These are phyloP conservation scores for Tridacna gigas DNA, from an alignment of 2,888 invertebrate genomes.

Conservation along the genomic window DNA sequence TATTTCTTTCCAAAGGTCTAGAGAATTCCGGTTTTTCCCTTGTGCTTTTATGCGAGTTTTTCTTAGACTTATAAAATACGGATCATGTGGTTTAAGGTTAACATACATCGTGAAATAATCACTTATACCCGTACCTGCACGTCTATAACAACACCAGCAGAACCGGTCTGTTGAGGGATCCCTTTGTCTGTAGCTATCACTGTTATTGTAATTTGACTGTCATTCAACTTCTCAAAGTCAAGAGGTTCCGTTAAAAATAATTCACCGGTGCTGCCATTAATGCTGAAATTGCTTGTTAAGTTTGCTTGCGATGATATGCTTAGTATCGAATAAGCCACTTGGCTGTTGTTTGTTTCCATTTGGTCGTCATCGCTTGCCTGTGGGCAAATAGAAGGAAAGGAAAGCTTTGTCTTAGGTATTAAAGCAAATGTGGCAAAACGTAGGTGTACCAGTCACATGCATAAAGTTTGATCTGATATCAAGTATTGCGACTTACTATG, in stretches of 20 bases:
- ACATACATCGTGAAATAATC: too few species aligned
- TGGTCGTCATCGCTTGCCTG: constrained; percentile 51
- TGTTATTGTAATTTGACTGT: constrained; percentile 28
- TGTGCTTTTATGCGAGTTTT: too few species aligned
- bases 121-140: constrained; percentile 43
- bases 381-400: background rate
- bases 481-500: too few species aligned
- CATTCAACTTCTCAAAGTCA: constrained; percentile 46
- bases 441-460: too few species aligned
- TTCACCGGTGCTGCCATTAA: constrained; percentile 36
- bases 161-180: constrained; percentile 1
- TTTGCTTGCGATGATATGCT: constrained; percentile 5
- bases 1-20: too few species aligned
- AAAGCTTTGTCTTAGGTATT: background rate
- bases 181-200: constrained; percentile 46
- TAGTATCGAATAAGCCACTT: constrained; percentile 25
- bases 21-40: too few species aligned
- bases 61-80: background rate
- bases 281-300: constrained; percentile 8
- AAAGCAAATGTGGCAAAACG: too few species aligned
- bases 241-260: constrained; percentile 33
- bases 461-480: too few species aligned
- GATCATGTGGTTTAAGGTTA: too few species aligned
- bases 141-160: constrained; percentile 28
- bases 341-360: constrained; percentile 37